phyloP scores from a whole-genome alignment of 2,113 vertebrate species.

The Anas platyrhynchos region DNA sequence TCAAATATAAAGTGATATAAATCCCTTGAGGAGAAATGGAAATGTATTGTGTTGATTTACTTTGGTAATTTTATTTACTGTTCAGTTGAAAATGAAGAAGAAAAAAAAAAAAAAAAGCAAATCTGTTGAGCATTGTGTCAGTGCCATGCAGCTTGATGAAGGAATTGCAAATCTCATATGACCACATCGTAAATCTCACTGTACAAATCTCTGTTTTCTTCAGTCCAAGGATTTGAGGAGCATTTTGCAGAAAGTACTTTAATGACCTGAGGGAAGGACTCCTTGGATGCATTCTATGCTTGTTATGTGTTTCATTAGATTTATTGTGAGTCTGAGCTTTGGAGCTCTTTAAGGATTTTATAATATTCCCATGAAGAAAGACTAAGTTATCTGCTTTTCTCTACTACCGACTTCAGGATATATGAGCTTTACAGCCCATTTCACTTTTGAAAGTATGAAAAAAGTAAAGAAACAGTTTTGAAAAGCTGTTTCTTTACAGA shows the following conservation, averaged over 20 bases:
- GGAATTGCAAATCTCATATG: neutral
- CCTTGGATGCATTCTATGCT: neutral
- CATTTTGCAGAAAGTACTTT: conserved; percentile 15
- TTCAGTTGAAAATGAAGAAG: neutral
- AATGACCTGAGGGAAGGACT: neutral
- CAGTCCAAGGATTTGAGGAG: neutral
- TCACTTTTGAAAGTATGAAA: neutral
- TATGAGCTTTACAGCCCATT: neutral
- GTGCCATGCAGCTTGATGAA: neutral
- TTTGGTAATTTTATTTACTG: conserved; percentile 26
- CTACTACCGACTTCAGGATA: neutral
- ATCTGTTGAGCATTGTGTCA: neutral
- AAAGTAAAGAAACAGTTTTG: too few relatives aligned
- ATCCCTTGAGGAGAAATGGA: neutral
- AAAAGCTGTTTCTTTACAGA: neutral
- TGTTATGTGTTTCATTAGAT: neutral
- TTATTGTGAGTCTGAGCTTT: neutral
- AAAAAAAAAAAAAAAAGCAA: neutral
- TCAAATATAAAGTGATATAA: neutral
- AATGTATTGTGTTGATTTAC: neutral
- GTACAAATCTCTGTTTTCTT: neutral
- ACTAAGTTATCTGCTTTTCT: neutral
- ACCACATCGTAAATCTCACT: neutral
- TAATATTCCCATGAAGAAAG: neutral
- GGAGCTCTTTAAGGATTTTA: neutral